phyloP scores from a whole-genome alignment of 2,797 vertebrate species.

The Acanthopagrus latus region DNA sequence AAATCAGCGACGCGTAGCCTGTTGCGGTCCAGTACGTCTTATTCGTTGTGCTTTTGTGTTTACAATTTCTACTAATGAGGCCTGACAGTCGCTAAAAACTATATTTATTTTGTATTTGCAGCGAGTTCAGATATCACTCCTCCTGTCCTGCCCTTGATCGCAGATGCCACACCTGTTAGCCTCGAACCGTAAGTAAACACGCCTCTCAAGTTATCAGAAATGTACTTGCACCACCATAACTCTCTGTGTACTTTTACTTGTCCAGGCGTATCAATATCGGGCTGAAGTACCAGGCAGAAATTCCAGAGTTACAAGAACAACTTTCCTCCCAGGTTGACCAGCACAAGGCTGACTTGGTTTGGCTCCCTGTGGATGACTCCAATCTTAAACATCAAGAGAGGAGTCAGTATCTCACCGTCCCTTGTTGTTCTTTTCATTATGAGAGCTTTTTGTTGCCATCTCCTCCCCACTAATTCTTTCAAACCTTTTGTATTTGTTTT shows the following conservation, averaged over 20 bases:
- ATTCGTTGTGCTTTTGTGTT: neutral
- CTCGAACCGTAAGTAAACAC: slow-evolving; percentile 91
- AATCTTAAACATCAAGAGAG: slow-evolving; percentile 54
- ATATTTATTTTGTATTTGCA: slow-evolving; percentile 64
- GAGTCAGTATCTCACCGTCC: slow-evolving; percentile 53
- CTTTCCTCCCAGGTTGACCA: slow-evolving; percentile 84
- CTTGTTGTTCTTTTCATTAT: neutral
- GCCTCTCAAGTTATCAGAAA: neutral
- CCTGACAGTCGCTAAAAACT: neutral
- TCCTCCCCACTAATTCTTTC: neutral
- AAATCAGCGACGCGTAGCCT: slow-evolving; percentile 90
- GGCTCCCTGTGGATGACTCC: slow-evolving; percentile 82
- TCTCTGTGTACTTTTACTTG: neutral
- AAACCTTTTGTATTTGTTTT: neutral
- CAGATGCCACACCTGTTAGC: slow-evolving; percentile 91
- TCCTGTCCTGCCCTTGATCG: slow-evolving; percentile 88
- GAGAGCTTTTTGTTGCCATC: neutral
- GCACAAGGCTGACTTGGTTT: slow-evolving; percentile 91
- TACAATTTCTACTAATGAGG: neutral
- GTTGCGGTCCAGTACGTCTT: slow-evolving; percentile 89
- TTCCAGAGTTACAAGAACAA: slow-evolving; percentile 83
- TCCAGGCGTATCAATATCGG: slow-evolving; percentile 93
- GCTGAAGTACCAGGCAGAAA: slow-evolving; percentile 91
- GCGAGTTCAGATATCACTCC: slow-evolving; percentile 92
- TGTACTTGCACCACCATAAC: neutral